Conservation (phyloP, 2,888 invertebrate genomes). For the Choreutis nemorana region DNA sequence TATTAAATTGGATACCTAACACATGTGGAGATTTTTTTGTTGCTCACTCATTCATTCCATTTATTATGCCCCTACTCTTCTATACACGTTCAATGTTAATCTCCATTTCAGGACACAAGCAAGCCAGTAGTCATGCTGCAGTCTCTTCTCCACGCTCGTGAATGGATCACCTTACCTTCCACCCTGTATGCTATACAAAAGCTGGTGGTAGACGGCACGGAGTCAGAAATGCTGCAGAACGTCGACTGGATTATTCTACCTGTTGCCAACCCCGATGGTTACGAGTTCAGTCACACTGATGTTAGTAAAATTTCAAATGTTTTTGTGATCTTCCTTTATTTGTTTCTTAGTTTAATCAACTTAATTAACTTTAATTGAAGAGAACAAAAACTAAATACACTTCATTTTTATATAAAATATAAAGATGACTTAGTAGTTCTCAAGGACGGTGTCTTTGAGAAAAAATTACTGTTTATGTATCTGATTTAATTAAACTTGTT, state of each 20-base stretch:
- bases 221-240: conserved; percentile 54
- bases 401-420: too few species aligned
- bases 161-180: conserved; percentile 73
- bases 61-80: too few species aligned
- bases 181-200: conserved; percentile 72
- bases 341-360: too few species aligned
- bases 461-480: neutral
- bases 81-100: too few species aligned
- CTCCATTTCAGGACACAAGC: conserved; percentile 26
- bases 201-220: conserved; percentile 64
- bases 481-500: too few species aligned
- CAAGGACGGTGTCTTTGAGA: too few species aligned
- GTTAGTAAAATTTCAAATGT: conserved; percentile 23
- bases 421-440: neutral
- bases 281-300: conserved; percentile 61
- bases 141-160: conserved; percentile 70
- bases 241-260: conserved; percentile 75
- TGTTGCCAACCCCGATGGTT: conserved; percentile 76
- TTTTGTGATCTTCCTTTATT: neutral
- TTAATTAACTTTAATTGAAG: too few species aligned
- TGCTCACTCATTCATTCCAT: too few species aligned
- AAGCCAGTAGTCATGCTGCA: conserved; percentile 68
- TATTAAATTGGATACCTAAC: too few species aligned
- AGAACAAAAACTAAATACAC: too few species aligned
- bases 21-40: too few species aligned